phyloP scores from a whole-genome alignment of 2,888 invertebrate genomes.

The Blastobasis adustella region DNA sequence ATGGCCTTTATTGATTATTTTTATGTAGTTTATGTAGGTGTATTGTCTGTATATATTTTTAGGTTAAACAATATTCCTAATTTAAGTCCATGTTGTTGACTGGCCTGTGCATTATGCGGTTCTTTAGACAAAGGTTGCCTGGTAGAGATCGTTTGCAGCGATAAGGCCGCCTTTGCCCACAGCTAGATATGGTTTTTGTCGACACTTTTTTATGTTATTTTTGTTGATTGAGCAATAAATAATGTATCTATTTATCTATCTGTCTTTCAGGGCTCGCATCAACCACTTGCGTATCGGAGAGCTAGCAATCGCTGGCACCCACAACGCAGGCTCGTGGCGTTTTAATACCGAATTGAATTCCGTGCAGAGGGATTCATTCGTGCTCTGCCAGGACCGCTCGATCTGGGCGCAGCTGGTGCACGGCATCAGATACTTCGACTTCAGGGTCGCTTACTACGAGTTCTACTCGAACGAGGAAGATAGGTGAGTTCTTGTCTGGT shows the following conservation, averaged over 20 bases:
- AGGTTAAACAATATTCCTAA: too few species aligned
- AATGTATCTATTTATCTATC: background rate
- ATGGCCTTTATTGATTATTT: too few species aligned
- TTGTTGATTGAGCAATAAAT: too few species aligned
- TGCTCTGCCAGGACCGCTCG: constrained; percentile 81
- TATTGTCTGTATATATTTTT: too few species aligned
- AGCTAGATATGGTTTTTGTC: too few species aligned
- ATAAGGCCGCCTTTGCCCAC: too few species aligned
- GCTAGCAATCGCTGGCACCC: constrained; percentile 67
- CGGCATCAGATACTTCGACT: constrained; percentile 88
- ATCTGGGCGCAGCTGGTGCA: constrained; percentile 90
- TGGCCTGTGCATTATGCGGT: too few species aligned
- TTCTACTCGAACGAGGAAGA: constrained; percentile 51
- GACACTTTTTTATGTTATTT: too few species aligned
- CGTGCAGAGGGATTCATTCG: constrained; percentile 51
- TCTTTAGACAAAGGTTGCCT: too few species aligned
- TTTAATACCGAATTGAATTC: constrained; percentile 65
- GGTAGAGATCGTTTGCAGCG: too few species aligned
- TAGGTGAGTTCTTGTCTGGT: constrained; percentile 67
- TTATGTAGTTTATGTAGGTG: too few species aligned
- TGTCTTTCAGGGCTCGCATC: constrained; percentile 41
- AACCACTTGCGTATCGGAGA: constrained; percentile 58
- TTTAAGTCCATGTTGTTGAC: too few species aligned
- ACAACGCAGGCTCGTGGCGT: constrained; percentile 72
- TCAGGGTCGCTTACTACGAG: constrained; percentile 83